These are phyloP conservation scores for Platyrinchus mystaceus DNA, from an alignment of 2,797 vertebrate genomes.

Conservation along the genomic window DNA sequence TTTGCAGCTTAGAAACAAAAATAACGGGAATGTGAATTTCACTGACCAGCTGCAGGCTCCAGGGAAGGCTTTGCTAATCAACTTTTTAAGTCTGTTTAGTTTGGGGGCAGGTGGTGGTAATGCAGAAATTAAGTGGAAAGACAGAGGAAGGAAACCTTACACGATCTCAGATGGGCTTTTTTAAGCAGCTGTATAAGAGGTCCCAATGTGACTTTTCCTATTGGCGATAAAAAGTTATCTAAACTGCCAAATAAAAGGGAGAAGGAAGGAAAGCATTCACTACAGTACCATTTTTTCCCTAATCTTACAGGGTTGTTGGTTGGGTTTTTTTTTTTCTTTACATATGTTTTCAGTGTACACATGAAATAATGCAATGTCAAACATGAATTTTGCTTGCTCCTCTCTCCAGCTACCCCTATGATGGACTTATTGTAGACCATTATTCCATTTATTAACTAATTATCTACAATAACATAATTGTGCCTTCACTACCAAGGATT, in stretches of 20 bases:
- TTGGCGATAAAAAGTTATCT: background rate
- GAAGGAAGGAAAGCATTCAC: background rate
- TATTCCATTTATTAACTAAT: background rate
- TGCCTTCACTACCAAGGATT: background rate
- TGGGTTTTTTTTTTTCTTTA: background rate
- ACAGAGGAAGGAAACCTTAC: background rate
- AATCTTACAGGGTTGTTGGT: background rate
- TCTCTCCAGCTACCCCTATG: background rate
- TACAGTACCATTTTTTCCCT: background rate
- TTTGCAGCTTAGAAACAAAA: background rate
- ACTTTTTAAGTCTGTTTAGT: background rate
- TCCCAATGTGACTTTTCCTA: background rate
- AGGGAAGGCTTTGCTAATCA: background rate
- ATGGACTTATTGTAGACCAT: background rate
- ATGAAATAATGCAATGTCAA: background rate
- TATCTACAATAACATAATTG: background rate
- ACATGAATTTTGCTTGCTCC: background rate
- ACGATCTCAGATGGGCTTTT: background rate
- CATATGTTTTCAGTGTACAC: background rate
- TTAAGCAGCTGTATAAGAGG: background rate
- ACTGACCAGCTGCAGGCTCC: background rate
- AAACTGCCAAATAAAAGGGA: background rate
- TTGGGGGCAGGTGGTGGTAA: rapidly evolving
- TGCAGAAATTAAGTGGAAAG: background rate
- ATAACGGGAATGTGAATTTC: background rate